Percentiles rank a stretch among this genome's conserved stretches.
Evolutionary conservation across 2,797 vertebrate species (phyloP).

Genomic region (Catostomus latipinnis): DNA sequence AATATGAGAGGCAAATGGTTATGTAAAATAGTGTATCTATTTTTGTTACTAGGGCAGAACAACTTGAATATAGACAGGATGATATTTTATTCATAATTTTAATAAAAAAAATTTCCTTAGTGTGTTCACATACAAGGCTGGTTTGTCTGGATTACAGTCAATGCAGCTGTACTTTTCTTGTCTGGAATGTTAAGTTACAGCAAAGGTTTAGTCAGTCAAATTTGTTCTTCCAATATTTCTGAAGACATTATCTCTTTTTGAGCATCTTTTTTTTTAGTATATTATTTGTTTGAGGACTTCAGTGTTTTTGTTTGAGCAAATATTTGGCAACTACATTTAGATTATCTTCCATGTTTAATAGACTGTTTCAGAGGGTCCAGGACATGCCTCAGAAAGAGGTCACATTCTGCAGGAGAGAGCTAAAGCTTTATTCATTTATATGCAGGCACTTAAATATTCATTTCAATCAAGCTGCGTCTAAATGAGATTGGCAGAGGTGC

Average conservation of each 20-base stretch:
- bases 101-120: neutral
- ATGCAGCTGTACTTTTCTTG: neutral
- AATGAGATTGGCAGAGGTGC: slow-evolving; percentile 60
- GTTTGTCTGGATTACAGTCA: neutral
- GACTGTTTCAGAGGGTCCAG: slow-evolving; percentile 29
- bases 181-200: slow-evolving; percentile 10
- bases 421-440: slow-evolving; percentile 59
- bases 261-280: slow-evolving; percentile 11
- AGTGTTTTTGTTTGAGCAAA: slow-evolving; percentile 23
- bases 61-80: slow-evolving; percentile 1
- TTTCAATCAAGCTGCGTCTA: slow-evolving; percentile 60
- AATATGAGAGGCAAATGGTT: slow-evolving; percentile 4
- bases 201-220: slow-evolving; percentile 15
- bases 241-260: neutral
- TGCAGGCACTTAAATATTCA: slow-evolving; percentile 59
- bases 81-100: slow-evolving; percentile 30
- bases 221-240: slow-evolving; percentile 10
- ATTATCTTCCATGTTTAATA: slow-evolving; percentile 35
- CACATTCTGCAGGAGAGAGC: slow-evolving; percentile 41
- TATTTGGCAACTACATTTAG: slow-evolving; percentile 34
- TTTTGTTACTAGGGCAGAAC: slow-evolving; percentile 1
- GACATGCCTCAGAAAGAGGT: slow-evolving; percentile 31
- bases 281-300: slow-evolving; percentile 10
- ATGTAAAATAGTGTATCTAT: too few species aligned
- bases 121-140: slow-evolving; percentile 5